Evolutionary conservation across 2,888 invertebrate genomes (phyloP), one percentile per base, ranked within the genome.

Genomic region (Taenaris catops): DNA sequence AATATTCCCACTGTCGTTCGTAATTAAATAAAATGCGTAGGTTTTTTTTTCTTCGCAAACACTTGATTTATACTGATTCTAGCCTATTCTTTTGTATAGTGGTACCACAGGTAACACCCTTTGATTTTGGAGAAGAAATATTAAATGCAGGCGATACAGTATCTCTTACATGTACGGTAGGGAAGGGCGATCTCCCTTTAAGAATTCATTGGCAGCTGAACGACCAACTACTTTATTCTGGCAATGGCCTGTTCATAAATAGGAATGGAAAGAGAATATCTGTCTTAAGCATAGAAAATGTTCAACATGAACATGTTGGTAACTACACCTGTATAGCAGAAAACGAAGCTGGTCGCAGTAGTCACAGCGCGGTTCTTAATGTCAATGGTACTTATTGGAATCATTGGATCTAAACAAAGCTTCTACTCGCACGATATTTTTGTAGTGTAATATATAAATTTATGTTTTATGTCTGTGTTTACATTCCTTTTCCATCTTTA

Each of bases 31-130:
- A n/a, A n/a, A n/a, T n/a, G n/a, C n/a, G n/a, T n/a, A n/a, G n/a
- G n/a, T n/a, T n/a, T n/a, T n/a, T n/a, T n/a, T n/a, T n/a, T n/a
- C n/a, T n/a, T n/a, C n/a, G n/a, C n/a, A n/a, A n/a, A n/a, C n/a
- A n/a, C n/a, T n/a, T n/a, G n/a, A n/a, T n/a, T n/a, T n/a, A n/a
- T n/a, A n/a, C 14, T 31, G 31, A 31, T 9, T 7, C 7, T 21
- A 4, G 21, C 16, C 11, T 25, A 17, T 32, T 36, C 23, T 43
- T 37, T 14, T 29, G 41, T 41, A 24, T 78, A 94, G 94, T 94
- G 71, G 88, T 91, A 55, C 94, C 95, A 42, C 93, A 94, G 89
- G 93, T 95, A 54, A 90, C 92, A 39, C 91, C 92, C 27, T 94
- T 94, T 61, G 90, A 91, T 63, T 94, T 94, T 63, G 94, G 93